phyloP scores from a whole-genome alignment of 2,113 vertebrate genomes.

The Callipepla californica region DNA sequence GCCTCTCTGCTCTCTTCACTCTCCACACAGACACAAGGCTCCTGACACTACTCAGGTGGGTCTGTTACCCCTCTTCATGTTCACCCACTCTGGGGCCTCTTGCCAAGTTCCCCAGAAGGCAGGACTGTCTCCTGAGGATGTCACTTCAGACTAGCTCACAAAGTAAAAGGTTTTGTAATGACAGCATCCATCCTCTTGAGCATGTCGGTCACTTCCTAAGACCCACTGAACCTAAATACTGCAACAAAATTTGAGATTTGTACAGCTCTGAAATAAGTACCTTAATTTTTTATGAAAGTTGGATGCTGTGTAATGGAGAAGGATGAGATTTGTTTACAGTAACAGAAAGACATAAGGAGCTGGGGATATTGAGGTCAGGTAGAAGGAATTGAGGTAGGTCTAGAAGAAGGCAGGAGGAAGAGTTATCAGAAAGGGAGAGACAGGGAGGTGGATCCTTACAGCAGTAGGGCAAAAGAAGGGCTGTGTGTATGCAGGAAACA shows the following conservation, averaged over 20 bases:
- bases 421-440: background rate
- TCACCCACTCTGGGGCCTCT: background rate
- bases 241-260: background rate
- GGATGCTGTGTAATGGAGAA: background rate
- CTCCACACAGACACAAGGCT: background rate
- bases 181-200: background rate
- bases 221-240: background rate
- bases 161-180: background rate
- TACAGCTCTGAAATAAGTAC: background rate
- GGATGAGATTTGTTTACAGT: background rate
- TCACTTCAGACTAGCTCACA: background rate
- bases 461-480: background rate
- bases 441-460: accelerated
- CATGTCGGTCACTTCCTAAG: background rate
- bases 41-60: background rate
- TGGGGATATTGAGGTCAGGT: background rate
- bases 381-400: background rate
- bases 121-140: background rate
- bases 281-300: background rate
- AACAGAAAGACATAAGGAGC: background rate
- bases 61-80: background rate
- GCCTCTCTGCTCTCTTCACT: background rate
- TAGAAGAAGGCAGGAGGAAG: background rate
- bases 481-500: background rate
- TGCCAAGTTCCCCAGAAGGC: background rate